Percentiles rank a stretch among this genome's conserved stretches.
Conservation (phyloP, 2,797 vertebrate species). For the Aldrovandia affinis region DNA sequence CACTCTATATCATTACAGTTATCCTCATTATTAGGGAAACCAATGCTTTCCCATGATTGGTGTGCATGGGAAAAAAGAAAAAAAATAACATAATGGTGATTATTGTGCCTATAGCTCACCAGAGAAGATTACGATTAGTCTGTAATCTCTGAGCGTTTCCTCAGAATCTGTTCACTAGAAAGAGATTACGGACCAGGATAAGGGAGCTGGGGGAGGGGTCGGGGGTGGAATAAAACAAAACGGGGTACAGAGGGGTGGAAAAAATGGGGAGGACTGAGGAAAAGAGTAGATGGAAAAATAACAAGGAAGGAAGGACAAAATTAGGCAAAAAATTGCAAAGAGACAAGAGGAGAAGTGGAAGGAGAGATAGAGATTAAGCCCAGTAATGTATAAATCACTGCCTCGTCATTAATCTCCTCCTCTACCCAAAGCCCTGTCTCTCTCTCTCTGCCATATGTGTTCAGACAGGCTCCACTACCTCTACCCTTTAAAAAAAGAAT, state of each 20-base stretch:
- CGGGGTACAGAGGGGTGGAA: background rate
- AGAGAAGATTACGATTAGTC: conserved; percentile 58
- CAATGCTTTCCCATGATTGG: background rate
- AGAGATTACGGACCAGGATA: conserved; percentile 16
- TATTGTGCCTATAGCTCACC: conserved; percentile 63
- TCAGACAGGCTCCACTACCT: conserved; percentile 51
- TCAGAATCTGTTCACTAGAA: background rate
- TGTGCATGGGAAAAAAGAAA: conserved; percentile 23
- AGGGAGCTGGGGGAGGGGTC: conserved; percentile 45
- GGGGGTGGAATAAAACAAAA: conserved; percentile 44
- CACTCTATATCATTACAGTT: conserved; percentile 8
- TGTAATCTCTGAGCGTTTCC: conserved; percentile 56
- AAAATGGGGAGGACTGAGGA: background rate
- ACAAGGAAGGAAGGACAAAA: conserved; percentile 26
- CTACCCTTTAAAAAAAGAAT: conserved; percentile 39
- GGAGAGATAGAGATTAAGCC: background rate
- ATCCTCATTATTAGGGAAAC: conserved; percentile 16
- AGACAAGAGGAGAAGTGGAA: background rate
- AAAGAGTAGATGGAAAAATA: conserved; percentile 30
- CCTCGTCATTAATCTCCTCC: background rate
- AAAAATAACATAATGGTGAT: conserved; percentile 43
- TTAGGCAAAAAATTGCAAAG: background rate
- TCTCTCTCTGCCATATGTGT: conserved; percentile 40
- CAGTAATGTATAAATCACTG: conserved; percentile 13
- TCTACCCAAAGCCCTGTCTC: background rate